Evolutionary conservation across 2,113 vertebrate species (phyloP).

Genomic region (Triplophysa siluroides): DNA sequence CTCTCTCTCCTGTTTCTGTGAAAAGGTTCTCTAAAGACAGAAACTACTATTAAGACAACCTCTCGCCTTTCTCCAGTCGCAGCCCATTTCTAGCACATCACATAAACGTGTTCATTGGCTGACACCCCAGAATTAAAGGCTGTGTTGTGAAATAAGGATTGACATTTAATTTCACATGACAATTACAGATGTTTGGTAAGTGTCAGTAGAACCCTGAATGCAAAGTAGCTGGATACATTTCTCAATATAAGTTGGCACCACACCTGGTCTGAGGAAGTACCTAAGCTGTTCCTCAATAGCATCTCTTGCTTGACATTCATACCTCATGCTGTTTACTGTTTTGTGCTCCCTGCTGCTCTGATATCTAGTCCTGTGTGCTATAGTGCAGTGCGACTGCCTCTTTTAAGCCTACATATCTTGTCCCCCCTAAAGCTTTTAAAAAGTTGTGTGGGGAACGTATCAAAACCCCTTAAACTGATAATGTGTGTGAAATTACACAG

Average conservation of each 20-base stretch:
- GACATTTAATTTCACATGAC: slow-evolving; percentile 28
- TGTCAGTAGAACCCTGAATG: background rate
- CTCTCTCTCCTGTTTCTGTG: background rate
- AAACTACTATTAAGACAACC: slow-evolving; percentile 10
- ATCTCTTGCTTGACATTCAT: background rate
- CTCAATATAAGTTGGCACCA: background rate
- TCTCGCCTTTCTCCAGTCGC: background rate
- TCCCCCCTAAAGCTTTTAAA: no score
- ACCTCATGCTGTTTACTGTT: background rate
- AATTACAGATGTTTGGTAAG: background rate
- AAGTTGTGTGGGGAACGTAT: no score
- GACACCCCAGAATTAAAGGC: slow-evolving; percentile 16
- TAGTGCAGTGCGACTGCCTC: background rate
- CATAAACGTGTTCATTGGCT: background rate
- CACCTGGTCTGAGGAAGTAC: background rate
- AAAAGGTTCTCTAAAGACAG: slow-evolving; percentile 18
- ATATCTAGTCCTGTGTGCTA: background rate
- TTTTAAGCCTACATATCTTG: background rate
- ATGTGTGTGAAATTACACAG: no score
- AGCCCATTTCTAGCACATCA: background rate
- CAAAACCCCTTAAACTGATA: no score
- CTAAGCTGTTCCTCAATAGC: background rate
- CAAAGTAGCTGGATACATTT: slow-evolving; percentile 8
- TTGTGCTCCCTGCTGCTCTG: background rate
- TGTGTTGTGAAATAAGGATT: slow-evolving; percentile 2